Evolutionary conservation across 2,888 invertebrate genomes (phyloP), one percentile per base, ranked within the genome.

Genomic region (Lamellibrachia satsuma): DNA sequence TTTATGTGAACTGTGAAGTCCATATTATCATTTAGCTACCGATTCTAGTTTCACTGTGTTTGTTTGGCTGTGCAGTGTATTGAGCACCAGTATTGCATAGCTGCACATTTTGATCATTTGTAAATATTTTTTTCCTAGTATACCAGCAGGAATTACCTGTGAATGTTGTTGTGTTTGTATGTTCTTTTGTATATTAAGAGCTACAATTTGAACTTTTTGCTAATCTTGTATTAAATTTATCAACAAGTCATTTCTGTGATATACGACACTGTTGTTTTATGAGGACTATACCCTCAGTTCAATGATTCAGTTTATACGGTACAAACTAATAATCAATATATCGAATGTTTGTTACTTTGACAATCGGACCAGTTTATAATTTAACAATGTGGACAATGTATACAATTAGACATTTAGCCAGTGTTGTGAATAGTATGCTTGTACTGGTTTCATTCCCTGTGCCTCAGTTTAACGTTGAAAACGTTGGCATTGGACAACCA

Each of bases 31-130:
- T 75, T 15, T 22, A 15, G 22, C 75, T 22, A 4, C 75, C n/a
- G 75, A 75, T 75, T 75, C 22, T n/a, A 75, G 22, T 22, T 75
- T 75, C 6, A 6, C 39, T 75, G 15, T 75, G 22, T 75, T 75
- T 75, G 75, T 75, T 75, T 75, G 75, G 15, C n/a, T 3, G 75
- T 75, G 75, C n/a, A 4, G 75, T 75, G 75, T 75, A n/a, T 15
- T 11, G 75, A 6, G 75, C 75, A 75, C 75, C 75, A 15, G 3
- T 15, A 15, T 75, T 4, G n/a, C 22, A 75, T 75, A 22, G 75
- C 22, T 75, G 75, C 75, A 75, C 75, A 75, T 75, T 75, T 75
- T 75, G 75, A 75, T 75, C 22, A 75, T 75, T 75, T 75, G 75
- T 75, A 75, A 75, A 75, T 15, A 75, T 15, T 15, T 22, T 39